A percentile compares a stretch with the other conserved stretches of the same genome.
Evolutionary conservation across 2,113 vertebrate genomes (phyloP).

Genomic region (Grammomys surdaster): DNA sequence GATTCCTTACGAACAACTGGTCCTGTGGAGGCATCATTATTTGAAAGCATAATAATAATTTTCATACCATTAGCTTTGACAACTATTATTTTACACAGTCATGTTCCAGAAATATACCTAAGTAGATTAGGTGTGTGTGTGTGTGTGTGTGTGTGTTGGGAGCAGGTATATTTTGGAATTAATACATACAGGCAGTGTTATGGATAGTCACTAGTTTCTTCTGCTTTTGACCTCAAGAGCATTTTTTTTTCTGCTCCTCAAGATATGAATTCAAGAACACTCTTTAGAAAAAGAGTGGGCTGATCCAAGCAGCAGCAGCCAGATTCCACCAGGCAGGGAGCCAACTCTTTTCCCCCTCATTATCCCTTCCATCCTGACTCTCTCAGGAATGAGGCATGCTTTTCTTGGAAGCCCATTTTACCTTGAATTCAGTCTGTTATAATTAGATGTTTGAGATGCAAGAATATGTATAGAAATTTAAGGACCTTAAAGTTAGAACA

Average conservation of each 20-base stretch:
- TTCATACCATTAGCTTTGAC: neutral
- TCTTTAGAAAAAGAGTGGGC: neutral
- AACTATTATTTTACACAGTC: neutral
- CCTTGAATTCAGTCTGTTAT: neutral
- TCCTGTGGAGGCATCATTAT: neutral
- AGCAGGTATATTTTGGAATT: neutral
- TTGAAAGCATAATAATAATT: neutral
- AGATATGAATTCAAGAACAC: neutral
- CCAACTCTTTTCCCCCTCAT: neutral
- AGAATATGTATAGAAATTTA: neutral
- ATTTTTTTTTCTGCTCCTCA: neutral
- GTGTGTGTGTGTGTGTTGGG: neutral
- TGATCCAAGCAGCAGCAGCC: neutral
- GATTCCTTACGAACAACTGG: neutral
- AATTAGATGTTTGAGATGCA: neutral
- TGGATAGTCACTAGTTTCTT: neutral
- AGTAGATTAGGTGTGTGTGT: neutral
- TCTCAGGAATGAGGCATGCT: neutral
- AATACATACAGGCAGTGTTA: neutral
- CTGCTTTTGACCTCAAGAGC: neutral
- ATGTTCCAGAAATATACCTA: neutral
- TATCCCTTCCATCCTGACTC: too few species aligned
- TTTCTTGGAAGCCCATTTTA: neutral
- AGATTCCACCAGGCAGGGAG: neutral
- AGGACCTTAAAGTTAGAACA: neutral